A percentile compares a stretch with the other conserved stretches of the same genome.
Conservation (phyloP, 2,888 invertebrate species). For the Bombylius discolor region DNA sequence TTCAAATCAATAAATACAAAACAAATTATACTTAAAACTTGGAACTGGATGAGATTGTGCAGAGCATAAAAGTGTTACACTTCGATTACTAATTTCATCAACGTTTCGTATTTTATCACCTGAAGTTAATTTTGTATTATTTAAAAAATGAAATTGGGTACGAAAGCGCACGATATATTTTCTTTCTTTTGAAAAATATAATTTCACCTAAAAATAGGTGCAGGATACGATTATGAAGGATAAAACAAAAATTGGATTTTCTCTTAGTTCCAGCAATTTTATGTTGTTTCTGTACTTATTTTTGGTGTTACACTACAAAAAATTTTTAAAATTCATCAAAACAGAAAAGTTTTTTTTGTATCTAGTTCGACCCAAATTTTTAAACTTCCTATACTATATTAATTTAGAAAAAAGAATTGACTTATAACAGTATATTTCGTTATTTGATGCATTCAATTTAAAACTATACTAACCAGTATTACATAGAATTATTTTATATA, state of each 20-base stretch:
- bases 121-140: slow-evolving; percentile 48
- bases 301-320: slow-evolving; percentile 40
- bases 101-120: slow-evolving; percentile 35
- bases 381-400: no score
- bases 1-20: not conserved
- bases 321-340: slow-evolving; percentile 35
- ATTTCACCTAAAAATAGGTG: slow-evolving; percentile 45
- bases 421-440: no score
- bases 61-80: slow-evolving; percentile 54
- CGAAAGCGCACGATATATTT: slow-evolving; percentile 57
- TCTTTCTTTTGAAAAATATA: not conserved
- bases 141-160: slow-evolving; percentile 47
- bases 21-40: slow-evolving; percentile 49
- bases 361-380: no score
- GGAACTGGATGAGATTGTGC: slow-evolving; percentile 59
- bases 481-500: no score
- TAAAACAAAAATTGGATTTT: slow-evolving; percentile 38
- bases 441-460: no score
- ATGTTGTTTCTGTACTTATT: slow-evolving; percentile 44
- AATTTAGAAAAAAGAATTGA: no score
- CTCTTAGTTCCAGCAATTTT: slow-evolving; percentile 39
- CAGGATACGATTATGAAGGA: slow-evolving; percentile 56
- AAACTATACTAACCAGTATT: no score
- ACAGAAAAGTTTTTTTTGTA: not conserved
- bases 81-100: slow-evolving; percentile 42